Evolutionary conservation across 2,797 vertebrate species (phyloP), one percentile per base, ranked within the genome.

Genomic region (Australoheros facetus): DNA sequence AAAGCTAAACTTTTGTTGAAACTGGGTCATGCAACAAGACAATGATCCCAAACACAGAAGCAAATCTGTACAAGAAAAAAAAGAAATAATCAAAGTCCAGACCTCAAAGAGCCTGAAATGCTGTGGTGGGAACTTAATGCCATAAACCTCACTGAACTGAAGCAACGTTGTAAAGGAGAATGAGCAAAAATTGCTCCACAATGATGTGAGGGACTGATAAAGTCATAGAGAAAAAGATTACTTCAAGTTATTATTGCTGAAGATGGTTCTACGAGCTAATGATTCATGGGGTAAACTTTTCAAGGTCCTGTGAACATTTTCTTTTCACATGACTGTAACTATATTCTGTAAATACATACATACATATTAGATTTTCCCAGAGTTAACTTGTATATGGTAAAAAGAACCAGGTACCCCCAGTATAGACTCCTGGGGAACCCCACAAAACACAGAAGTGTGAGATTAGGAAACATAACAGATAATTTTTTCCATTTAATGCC

Each of bases 81-180:
- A 2, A 7, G 34, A 32, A 32, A 32, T 32, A 7, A 32, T 32
- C 45, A 66, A 66, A 48, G 62, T 30, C 37, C 9, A 10, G 37
- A 37, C 9, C 37, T 37, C 42, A 66, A 28, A 14, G 5, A 19
- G 1, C 48, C 62, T 66, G 0, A 48, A 30, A 66, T 0, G 62
- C 8, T 66, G 39, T 19, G 39, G 23, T 45, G 23, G 62, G 16
- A 45, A 14, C 60, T 64, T 26, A 64, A 66, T 28, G 39, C 39
- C 0, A 45, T 23, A 48, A 48, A 66, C 0, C 23, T 66, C 62
- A 48, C 4, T 48, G 3, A 66, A 48, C 26, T 66, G 39, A 48
- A 7, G 62, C 23, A 12, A 48, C 45, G 23, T 19, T 66, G 62
- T 16, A 48, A 48, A 16, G 16, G 28, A 12, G 17, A 66, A 0